Conservation (phyloP, 2,797 vertebrate species). For the Rhodeus uyekii region DNA sequence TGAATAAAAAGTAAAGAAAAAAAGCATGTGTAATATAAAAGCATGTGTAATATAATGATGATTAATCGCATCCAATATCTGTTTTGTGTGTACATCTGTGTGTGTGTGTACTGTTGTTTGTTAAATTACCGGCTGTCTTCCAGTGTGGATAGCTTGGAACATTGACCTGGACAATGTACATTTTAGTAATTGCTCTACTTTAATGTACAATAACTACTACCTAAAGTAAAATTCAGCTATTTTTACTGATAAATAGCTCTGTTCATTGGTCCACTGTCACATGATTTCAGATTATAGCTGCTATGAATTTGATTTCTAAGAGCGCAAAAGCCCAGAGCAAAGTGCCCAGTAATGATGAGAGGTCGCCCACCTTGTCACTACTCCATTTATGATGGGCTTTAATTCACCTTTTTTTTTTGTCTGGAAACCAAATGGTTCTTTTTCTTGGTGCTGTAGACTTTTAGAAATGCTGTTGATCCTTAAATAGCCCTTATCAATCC, state of each 20-base stretch:
- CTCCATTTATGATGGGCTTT: slow-evolving; percentile 72
- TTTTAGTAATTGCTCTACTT: background rate
- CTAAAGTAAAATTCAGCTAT: slow-evolving; percentile 38
- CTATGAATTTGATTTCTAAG: slow-evolving; percentile 69
- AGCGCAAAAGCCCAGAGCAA: slow-evolving; percentile 69
- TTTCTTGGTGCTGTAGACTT: slow-evolving; percentile 55
- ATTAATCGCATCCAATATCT: too few species aligned
- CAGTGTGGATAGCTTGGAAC: background rate
- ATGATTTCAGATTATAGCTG: slow-evolving; percentile 62
- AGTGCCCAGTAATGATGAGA: slow-evolving; percentile 69
- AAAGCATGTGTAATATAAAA: too few species aligned
- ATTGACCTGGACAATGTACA: background rate
- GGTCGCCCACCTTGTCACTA: slow-evolving; percentile 68
- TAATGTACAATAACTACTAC: background rate
- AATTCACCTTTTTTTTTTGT: slow-evolving; percentile 72
- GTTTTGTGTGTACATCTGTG: too few species aligned
- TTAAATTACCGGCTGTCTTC: background rate
- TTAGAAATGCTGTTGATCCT: slow-evolving; percentile 64
- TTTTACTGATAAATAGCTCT: slow-evolving; percentile 53
- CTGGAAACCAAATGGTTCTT: slow-evolving; percentile 63
- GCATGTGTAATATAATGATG: too few species aligned
- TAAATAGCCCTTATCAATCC: slow-evolving; percentile 40
- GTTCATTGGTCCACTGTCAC: slow-evolving; percentile 61
- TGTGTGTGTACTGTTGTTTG: too few species aligned
- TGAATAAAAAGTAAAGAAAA: too few species aligned